Evolutionary conservation across 2,113 vertebrate species (phyloP), one percentile per base, ranked within the genome.

Genomic region (Cyprinodon tularosa): DNA sequence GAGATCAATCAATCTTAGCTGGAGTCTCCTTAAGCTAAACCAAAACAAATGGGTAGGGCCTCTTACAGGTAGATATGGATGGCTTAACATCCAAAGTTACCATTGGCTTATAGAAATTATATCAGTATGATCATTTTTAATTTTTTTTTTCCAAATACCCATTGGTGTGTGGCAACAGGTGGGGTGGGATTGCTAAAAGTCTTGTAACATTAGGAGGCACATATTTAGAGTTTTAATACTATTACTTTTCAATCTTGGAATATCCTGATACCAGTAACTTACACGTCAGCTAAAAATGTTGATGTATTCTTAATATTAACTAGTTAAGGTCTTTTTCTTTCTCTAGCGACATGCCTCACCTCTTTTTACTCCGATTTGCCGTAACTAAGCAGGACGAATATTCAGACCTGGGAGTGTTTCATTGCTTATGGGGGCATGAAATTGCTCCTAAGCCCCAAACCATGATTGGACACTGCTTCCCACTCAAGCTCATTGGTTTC

Each of bases 401-500:
- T 80, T 75, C 81, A 74, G 66, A 57, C 72, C 36, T 89, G 75
- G 8, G 59, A 82, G 50, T 83, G 74, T 83, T 81, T 79, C 80
- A 86, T 84, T 92, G 92, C 92, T 94, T 94, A 94, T 93, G 92
- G 84, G 94, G 88, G 92, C 93, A 93, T 95, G 92, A 95, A 95
- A 95, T 95, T 72, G 77, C 86, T 89, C 90, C 81, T 91, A 81
- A 91, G 89, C 93, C 90, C 74, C 53, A 76, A 85, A 91, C 91
- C 89, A 90, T 85, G 29, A 84, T 70, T 64, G 77, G 78, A 69
- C 72, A 77, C 66, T 1, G 57, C 76, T 87, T 76, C 82, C 4
- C 14, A 72, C 74, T 82, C 86, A 89, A 81, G 88, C 86, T 80
- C 68, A 77, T 66, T 77, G 76, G 62, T 62, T 81, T 57, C 61